phyloP scores from a whole-genome alignment of 2,888 invertebrate genomes.

The Zygogramma bicolorata region DNA sequence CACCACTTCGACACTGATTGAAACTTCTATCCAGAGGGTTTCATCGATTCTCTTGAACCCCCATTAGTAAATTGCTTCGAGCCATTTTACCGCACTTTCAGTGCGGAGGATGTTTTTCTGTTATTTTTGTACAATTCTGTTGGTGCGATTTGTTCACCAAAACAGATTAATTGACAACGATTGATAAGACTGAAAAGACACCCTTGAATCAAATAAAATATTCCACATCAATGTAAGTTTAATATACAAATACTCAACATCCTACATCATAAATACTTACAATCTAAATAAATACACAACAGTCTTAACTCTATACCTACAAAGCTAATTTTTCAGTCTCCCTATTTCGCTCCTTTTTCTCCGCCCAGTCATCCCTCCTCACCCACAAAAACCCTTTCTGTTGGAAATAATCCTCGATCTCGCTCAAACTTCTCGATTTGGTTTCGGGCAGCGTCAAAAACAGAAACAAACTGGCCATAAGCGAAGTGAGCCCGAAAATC shows the following conservation, averaged over 20 bases:
- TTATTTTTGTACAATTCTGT: no score
- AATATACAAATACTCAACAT: neutral
- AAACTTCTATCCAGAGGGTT: no score
- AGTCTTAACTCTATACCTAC: slow-evolving; percentile 22
- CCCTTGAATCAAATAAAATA: neutral
- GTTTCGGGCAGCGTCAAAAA: slow-evolving; percentile 81
- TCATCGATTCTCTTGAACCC: no score
- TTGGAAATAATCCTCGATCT: slow-evolving; percentile 84
- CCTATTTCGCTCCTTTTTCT: neutral
- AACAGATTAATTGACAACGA: no score
- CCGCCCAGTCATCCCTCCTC: neutral
- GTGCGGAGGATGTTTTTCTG: no score
- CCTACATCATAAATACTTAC: slow-evolving; percentile 12
- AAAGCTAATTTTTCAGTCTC: slow-evolving; percentile 20
- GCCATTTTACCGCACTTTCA: no score
- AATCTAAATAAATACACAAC: slow-evolving; percentile 19
- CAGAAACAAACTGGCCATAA: slow-evolving; percentile 74
- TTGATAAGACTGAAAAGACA: no score
- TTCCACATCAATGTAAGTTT: neutral
- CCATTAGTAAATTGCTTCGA: no score
- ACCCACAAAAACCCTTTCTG: slow-evolving; percentile 75
- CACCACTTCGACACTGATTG: no score
- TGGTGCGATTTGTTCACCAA: no score
- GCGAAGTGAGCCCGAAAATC: slow-evolving; percentile 76
- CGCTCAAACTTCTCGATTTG: slow-evolving; percentile 76